Evolutionary conservation across 2,888 invertebrate genomes (phyloP).

Genomic region (Ectobius pallidus): DNA sequence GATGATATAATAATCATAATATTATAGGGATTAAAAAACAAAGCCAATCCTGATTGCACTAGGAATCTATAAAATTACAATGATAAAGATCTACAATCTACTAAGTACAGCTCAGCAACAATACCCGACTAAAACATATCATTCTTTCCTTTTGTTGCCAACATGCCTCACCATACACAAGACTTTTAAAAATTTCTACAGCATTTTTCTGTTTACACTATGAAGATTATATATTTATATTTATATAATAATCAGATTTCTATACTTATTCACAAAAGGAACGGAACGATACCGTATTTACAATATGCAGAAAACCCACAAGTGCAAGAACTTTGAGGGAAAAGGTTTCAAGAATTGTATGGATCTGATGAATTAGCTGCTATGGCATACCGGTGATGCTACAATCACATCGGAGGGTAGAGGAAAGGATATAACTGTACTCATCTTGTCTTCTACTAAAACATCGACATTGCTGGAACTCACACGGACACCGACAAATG

Average conservation of each 20-base stretch:
- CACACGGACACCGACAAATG: constrained; percentile 39
- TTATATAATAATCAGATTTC: constrained; percentile 41
- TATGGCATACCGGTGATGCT: constrained; percentile 25
- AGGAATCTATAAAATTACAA: constrained; percentile 27
- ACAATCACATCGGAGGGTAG: background rate
- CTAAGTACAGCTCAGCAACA: constrained; percentile 34
- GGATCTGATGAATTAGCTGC: constrained; percentile 4
- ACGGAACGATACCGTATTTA: constrained; percentile 45
- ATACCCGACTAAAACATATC: constrained; percentile 9
- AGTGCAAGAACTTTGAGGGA: constrained; percentile 30
- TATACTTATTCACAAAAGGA: constrained; percentile 46
- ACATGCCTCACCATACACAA: constrained; percentile 7
- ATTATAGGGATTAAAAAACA: constrained; percentile 8
- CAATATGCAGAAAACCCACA: constrained; percentile 42
- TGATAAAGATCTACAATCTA: constrained; percentile 19
- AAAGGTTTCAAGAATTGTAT: background rate
- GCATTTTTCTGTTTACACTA: constrained; percentile 32
- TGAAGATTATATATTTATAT: constrained; percentile 39
- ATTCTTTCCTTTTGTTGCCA: background rate
- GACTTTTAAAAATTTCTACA: constrained; percentile 27
- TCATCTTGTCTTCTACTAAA: constrained; percentile 27
- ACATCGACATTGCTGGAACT: constrained; percentile 35
- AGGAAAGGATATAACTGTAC: constrained; percentile 1
- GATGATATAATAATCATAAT: too few species aligned
- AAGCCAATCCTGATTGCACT: constrained; percentile 9